Evolutionary conservation across 2,113 vertebrate genomes (phyloP).

Genomic region (Apaloderma vittatum): DNA sequence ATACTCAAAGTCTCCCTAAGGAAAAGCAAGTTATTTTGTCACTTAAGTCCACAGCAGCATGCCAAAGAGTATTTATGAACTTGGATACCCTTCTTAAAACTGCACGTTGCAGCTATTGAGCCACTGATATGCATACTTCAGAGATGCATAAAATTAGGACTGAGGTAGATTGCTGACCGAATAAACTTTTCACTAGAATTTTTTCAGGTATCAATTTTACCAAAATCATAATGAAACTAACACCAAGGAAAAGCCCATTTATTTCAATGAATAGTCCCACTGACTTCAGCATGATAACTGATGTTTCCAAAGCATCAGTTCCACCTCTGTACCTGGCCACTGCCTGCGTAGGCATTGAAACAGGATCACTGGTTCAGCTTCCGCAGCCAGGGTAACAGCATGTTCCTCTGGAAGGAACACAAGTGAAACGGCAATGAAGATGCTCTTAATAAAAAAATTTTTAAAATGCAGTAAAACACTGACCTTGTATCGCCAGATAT

Average conservation of each 20-base stretch:
- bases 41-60: not conserved
- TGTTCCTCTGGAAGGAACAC: not conserved
- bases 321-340: not conserved
- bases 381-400: not conserved
- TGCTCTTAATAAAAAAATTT: not conserved
- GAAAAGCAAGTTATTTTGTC: not conserved
- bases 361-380: fast-evolving
- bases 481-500: not conserved
- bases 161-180: not conserved
- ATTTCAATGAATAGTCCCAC: not conserved
- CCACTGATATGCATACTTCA: conserved; percentile 11
- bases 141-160: conserved; percentile 26
- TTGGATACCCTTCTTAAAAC: conserved; percentile 44
- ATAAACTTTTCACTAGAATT: not conserved
- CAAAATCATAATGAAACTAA: not conserved
- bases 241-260: not conserved
- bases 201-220: not conserved
- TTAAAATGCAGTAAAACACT: not conserved
- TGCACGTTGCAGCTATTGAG: conserved; percentile 54
- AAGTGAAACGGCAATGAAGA: not conserved
- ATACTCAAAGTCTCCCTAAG: not conserved
- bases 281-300: not conserved
- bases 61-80: conserved; percentile 8
- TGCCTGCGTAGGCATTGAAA: not conserved
- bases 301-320: not conserved